Evolutionary conservation across 2,797 vertebrate species (phyloP).

Genomic region (Poliocrania exsul): DNA sequence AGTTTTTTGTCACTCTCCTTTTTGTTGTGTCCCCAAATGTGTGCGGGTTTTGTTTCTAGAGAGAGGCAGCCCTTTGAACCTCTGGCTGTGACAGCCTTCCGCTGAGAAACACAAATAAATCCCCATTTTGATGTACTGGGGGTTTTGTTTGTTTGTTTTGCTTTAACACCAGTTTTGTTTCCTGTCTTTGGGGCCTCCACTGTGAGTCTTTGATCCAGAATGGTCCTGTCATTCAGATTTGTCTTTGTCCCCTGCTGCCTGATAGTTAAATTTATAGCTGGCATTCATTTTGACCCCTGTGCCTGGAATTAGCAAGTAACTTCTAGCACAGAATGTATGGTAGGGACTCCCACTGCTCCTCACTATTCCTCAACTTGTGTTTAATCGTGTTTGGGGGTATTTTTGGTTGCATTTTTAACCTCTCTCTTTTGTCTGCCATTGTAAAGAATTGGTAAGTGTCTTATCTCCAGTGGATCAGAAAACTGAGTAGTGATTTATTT

Average conservation of each 20-base stretch:
- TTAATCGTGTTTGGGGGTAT: neutral
- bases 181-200: neutral
- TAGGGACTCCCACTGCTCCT: neutral
- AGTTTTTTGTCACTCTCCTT: neutral
- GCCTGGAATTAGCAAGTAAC: constrained; percentile 13
- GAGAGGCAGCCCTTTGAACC: neutral
- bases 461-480: constrained; percentile 25
- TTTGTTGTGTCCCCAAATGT: neutral
- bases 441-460: neutral
- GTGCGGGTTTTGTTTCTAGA: neutral
- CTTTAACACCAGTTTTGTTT: neutral
- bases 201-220: constrained; percentile 10
- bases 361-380: neutral
- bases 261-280: constrained; percentile 10
- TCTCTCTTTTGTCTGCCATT: neutral
- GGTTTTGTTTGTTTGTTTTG: neutral
- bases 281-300: constrained; percentile 38
- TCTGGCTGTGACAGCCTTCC: neutral
- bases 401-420: neutral
- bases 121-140: neutral
- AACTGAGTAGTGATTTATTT: constrained; percentile 14
- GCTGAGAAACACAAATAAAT: neutral
- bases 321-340: neutral
- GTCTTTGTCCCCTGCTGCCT: constrained; percentile 33
- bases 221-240: neutral